Conservation (phyloP, 1,140 invertebrate genomes). For the Leptopilina boulardi region DNA sequence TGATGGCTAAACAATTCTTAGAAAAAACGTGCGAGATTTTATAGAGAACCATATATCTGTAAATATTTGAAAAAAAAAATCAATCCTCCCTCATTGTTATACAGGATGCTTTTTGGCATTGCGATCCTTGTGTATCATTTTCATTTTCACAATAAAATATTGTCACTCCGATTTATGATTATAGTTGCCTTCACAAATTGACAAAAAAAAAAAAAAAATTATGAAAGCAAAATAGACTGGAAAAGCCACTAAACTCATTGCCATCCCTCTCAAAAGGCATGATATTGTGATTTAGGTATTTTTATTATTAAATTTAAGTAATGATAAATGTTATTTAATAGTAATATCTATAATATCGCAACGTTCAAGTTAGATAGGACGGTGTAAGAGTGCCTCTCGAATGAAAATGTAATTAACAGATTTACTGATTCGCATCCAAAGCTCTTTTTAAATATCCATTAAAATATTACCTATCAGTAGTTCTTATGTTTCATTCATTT, state of each 20-base stretch:
- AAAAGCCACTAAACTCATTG: conserved; percentile 55
- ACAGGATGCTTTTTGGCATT: conserved; percentile 43
- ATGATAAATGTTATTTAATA: conserved; percentile 71
- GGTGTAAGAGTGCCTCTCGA: conserved; percentile 55
- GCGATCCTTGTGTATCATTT: conserved; percentile 43
- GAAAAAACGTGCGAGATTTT: conserved; percentile 18
- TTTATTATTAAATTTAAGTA: conserved; percentile 70
- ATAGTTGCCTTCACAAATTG: conserved; percentile 44
- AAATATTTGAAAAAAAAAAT: conserved; percentile 12
- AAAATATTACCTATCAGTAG: conserved; percentile 19
- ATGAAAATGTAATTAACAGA: conserved; percentile 56
- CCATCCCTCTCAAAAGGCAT: conserved; percentile 49
- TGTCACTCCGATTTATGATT: conserved; percentile 33
- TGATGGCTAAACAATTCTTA: conserved; percentile 5
- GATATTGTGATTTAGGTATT: conserved; percentile 71
- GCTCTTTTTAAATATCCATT: conserved; percentile 21
- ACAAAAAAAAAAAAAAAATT: no score
- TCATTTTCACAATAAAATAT: conserved; percentile 33
- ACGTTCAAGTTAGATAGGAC: conserved; percentile 54
- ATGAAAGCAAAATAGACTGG: conserved; percentile 59
- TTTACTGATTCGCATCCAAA: conserved; percentile 24
- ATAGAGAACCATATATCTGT: conserved; percentile 18
- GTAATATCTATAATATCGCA: conserved; percentile 64
- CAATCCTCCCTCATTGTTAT: conserved; percentile 9
- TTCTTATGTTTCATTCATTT: conserved; percentile 22